phyloP scores from a whole-genome alignment of 2,113 vertebrate species.

The Cercocebus atys region DNA sequence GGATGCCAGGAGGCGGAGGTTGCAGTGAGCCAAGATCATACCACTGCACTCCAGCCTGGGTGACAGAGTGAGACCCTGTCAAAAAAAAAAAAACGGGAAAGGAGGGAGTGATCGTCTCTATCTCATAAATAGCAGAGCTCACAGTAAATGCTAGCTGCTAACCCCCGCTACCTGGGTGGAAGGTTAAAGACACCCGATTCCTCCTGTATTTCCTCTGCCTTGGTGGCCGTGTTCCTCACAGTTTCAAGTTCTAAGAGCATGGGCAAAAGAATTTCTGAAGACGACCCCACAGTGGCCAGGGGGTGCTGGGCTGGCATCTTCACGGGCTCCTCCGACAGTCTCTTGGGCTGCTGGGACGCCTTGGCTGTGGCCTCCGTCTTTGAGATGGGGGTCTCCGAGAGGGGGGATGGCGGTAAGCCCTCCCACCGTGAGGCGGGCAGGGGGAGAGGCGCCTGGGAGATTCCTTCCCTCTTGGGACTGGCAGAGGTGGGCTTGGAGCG shows the following conservation, averaged over 20 bases:
- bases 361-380: background rate
- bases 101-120: background rate
- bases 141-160: background rate
- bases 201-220: background rate
- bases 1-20: no score
- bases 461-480: rapidly evolving
- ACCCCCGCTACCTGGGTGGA: conserved; percentile 34
- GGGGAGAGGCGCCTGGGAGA: background rate
- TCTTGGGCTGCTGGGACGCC: background rate
- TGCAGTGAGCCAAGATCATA: no score
- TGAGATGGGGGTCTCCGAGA: background rate
- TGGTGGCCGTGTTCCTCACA: rapidly evolving
- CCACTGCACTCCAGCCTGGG: no score
- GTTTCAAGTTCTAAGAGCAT: background rate
- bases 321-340: background rate
- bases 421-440: background rate
- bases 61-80: no score
- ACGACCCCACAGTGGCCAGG: background rate
- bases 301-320: background rate
- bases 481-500: rapidly evolving
- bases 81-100: background rate
- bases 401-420: rapidly evolving
- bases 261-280: background rate
- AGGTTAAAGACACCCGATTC: rapidly evolving
- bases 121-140: rapidly evolving